Conservation (phyloP, 1,140 invertebrate species). For the Luehdorfia chinensis region DNA sequence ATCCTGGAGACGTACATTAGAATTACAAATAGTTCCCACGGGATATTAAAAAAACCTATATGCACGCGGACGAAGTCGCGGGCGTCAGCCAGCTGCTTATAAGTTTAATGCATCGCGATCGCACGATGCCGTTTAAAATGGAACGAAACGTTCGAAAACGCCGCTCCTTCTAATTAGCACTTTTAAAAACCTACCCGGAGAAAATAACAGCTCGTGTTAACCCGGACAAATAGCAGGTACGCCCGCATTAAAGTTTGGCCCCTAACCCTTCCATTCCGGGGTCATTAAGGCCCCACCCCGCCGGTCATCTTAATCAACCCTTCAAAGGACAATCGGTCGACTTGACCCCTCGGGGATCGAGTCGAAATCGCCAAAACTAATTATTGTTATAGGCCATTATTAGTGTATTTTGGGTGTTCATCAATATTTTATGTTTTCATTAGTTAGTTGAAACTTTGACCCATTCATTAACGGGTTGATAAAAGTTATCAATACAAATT, state of each 20-base stretch:
- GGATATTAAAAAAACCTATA: too few species aligned
- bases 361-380: slow-evolving; percentile 40
- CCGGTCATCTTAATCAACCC: slow-evolving; percentile 53
- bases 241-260: slow-evolving; percentile 41
- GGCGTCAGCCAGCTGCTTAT: too few species aligned
- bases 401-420: slow-evolving; percentile 28
- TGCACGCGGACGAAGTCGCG: too few species aligned
- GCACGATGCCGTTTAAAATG: too few species aligned
- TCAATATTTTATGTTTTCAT: slow-evolving; percentile 43
- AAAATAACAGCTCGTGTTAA: slow-evolving; percentile 33
- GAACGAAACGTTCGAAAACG: too few species aligned
- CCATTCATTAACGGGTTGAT: too few species aligned
- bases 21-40: too few species aligned
- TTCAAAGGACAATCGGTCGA: slow-evolving; percentile 46
- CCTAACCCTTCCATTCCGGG: slow-evolving; percentile 31
- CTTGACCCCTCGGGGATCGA: slow-evolving; percentile 39
- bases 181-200: slow-evolving; percentile 29
- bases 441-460: too few species aligned
- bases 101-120: too few species aligned
- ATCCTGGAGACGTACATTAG: too few species aligned
- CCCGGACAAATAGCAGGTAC: slow-evolving; percentile 34
- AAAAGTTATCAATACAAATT: too few species aligned
- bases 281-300: slow-evolving; percentile 29
- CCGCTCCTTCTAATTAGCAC: slow-evolving; percentile 33
- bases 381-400: slow-evolving; percentile 53